These are phyloP conservation scores for Orientallactaga bullata DNA, from an alignment of 2,113 vertebrate species.

Conservation along the genomic window DNA sequence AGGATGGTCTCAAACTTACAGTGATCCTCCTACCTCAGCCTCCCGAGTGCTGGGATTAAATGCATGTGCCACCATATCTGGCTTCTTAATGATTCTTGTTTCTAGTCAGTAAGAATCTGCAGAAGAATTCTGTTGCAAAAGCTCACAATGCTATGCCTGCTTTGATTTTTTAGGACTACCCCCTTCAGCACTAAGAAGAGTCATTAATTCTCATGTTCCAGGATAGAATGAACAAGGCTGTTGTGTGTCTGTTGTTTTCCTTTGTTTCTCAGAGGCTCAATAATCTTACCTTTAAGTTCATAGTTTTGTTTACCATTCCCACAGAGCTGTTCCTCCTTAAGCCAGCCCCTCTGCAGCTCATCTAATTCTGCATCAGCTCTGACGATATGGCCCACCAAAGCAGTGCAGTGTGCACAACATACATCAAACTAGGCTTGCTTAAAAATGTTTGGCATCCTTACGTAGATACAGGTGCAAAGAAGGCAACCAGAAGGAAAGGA, in stretches of 20 bases:
- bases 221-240: slow-evolving; percentile 21
- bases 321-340: neutral
- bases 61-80: too few relatives aligned
- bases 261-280: slow-evolving; percentile 25
- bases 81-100: slow-evolving; percentile 54
- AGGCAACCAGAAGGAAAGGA: neutral
- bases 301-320: neutral
- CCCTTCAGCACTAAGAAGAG: slow-evolving; percentile 36
- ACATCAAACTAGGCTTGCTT: neutral
- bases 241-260: neutral
- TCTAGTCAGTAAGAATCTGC: slow-evolving; percentile 35
- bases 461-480: neutral
- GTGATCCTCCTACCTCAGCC: too few relatives aligned
- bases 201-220: slow-evolving; percentile 50
- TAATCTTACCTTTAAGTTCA: neutral
- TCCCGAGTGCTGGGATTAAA: too few relatives aligned
- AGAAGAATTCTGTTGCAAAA: slow-evolving; percentile 30
- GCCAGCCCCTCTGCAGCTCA: neutral
- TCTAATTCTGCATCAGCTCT: neutral
- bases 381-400: neutral
- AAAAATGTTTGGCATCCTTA: neutral
- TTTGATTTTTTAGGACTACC: slow-evolving; percentile 48
- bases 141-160: slow-evolving; percentile 38
- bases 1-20: too few relatives aligned
- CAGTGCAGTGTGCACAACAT: neutral